Evolutionary conservation across 2,113 vertebrate species (phyloP).

Genomic region (Callaeas wilsoni): DNA sequence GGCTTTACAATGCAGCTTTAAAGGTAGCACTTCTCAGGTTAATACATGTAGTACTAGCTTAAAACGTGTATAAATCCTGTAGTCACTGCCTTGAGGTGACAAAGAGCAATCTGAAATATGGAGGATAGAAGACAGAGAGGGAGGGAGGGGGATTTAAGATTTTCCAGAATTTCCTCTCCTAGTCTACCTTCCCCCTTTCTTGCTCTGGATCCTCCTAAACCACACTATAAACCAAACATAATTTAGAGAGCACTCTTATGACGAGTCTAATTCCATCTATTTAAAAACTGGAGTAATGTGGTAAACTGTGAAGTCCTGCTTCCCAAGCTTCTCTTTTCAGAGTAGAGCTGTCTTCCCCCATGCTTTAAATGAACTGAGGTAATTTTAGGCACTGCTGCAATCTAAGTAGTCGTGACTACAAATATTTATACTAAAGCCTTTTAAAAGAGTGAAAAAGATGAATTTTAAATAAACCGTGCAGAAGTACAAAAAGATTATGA

Average conservation of each 20-base stretch:
- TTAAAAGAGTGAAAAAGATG: constrained; percentile 8
- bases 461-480: background rate
- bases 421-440: constrained; percentile 44
- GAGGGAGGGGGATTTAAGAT: background rate
- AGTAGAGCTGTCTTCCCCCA: background rate
- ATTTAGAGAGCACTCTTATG: background rate
- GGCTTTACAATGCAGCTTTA: background rate
- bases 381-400: constrained; percentile 7
- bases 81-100: background rate
- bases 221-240: background rate
- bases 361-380: constrained; percentile 1
- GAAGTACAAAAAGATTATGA: background rate
- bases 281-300: background rate
- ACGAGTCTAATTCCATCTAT: background rate
- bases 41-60: background rate
- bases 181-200: background rate
- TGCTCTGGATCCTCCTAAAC: background rate
- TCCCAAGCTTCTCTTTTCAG: background rate
- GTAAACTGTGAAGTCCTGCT: background rate
- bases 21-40: background rate
- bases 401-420: background rate
- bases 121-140: background rate
- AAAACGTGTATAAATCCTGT: background rate
- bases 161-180: background rate
- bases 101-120: background rate